These are phyloP conservation scores for Aulostomus chinensis DNA, from an alignment of 2,797 vertebrate genomes.

Conservation along the genomic window DNA sequence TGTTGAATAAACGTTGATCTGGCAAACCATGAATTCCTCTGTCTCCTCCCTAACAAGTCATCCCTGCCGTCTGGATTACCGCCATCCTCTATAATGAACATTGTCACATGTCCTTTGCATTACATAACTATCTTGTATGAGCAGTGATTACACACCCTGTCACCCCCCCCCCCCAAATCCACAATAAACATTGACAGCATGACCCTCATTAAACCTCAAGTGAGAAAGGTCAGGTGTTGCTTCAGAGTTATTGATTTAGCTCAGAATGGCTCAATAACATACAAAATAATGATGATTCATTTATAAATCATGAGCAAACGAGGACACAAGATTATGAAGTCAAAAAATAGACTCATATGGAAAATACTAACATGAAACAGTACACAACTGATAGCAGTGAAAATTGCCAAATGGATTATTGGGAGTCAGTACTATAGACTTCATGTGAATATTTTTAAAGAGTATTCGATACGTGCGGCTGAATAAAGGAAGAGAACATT, in stretches of 20 bases:
- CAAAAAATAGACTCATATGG: too few relatives aligned
- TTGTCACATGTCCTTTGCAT: constrained; percentile 47
- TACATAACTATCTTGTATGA: constrained; percentile 37
- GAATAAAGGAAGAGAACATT: too few relatives aligned
- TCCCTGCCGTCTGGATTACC: constrained; percentile 7
- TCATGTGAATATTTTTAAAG: too few relatives aligned
- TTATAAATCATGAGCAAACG: constrained; percentile 14
- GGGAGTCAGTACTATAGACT: too few relatives aligned
- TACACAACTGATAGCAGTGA: too few relatives aligned
- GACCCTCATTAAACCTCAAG: constrained; percentile 43
- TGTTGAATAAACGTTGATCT: background rate
- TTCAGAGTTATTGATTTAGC: constrained; percentile 29
- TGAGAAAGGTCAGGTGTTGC: constrained; percentile 49
- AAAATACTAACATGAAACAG: too few relatives aligned
- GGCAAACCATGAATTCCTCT: constrained; percentile 5
- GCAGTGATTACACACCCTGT: constrained; percentile 11
- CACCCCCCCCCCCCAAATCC: constrained; percentile 8
- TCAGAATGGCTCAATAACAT: constrained; percentile 23
- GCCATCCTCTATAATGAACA: constrained; percentile 31
- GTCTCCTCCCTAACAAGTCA: constrained; percentile 8
- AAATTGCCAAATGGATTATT: too few relatives aligned
- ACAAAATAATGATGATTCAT: constrained; percentile 6
- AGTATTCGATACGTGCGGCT: too few relatives aligned
- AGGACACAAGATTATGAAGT: background rate
- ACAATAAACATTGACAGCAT: constrained; percentile 34